phyloP scores from a whole-genome alignment of 1,140 invertebrate species.

The Camponotus floridanus region DNA sequence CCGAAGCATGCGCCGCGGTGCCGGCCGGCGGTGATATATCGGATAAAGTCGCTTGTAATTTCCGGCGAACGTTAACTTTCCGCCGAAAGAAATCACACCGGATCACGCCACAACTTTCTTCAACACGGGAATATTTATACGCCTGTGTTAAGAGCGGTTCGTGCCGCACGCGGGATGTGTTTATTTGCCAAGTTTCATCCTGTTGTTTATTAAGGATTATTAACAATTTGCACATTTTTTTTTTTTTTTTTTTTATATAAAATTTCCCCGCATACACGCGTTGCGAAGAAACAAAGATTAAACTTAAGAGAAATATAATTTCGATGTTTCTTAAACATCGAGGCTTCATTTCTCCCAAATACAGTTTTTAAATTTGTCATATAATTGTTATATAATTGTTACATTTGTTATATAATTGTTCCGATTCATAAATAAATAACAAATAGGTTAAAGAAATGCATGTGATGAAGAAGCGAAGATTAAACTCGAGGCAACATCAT shows the following conservation, averaged over 20 bases:
- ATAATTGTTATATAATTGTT: too few species aligned
- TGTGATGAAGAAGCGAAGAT: not conserved
- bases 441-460: too few species aligned
- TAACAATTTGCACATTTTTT: not conserved
- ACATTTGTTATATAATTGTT: too few species aligned
- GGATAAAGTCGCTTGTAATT: slow-evolving; percentile 62
- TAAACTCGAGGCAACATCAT: not conserved
- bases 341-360: not conserved
- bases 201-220: slow-evolving; percentile 5
- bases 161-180: slow-evolving; percentile 22
- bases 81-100: slow-evolving; percentile 64
- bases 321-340: not conserved
- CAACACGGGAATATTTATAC: slow-evolving; percentile 48
- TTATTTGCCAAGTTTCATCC: slow-evolving; percentile 38
- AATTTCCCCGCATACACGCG: not conserved
- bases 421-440: too few species aligned
- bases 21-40: slow-evolving; percentile 50
- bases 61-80: slow-evolving; percentile 64
- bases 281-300: not conserved
- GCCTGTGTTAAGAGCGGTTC: slow-evolving; percentile 1
- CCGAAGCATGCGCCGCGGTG: slow-evolving; percentile 32
- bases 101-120: slow-evolving; percentile 59
- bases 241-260: too few species aligned
- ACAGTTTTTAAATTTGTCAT: not conserved
- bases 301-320: not conserved